These are phyloP conservation scores for Drosophila parabipectinata DNA, from an alignment of 1,140 invertebrate species.

Conservation along the genomic window DNA sequence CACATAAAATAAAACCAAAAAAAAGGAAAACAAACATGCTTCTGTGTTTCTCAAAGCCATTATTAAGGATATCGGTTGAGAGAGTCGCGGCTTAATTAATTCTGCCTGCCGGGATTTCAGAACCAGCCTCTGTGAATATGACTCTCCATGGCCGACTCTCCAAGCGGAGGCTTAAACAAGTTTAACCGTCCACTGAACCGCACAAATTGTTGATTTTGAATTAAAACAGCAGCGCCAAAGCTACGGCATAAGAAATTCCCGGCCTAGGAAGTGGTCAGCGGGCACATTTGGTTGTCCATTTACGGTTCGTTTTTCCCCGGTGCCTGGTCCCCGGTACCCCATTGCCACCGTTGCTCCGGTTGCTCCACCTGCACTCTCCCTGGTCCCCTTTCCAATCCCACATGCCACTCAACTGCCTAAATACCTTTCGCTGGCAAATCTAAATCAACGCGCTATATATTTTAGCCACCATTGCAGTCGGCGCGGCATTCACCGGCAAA, in stretches of 20 bases:
- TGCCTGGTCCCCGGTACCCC: background rate
- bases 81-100: constrained; percentile 23
- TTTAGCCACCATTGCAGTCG: constrained; percentile 68
- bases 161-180: constrained; percentile 72
- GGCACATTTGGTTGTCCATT: constrained; percentile 62
- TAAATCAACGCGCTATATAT: constrained; percentile 82
- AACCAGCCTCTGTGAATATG: background rate
- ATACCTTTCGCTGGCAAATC: constrained; percentile 77
- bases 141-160: constrained; percentile 13
- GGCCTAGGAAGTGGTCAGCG: constrained; percentile 43
- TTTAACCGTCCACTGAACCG: constrained; percentile 81
- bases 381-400: background rate
- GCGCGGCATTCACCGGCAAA: constrained; percentile 53
- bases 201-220: constrained; percentile 81
- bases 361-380: background rate
- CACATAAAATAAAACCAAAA: background rate
- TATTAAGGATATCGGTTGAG: constrained; percentile 17
- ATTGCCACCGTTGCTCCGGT: background rate
- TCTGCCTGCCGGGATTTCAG: constrained; percentile 4
- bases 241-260: constrained; percentile 59
- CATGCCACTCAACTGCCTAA: constrained; percentile 53
- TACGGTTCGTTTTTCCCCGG: constrained; percentile 41
- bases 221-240: constrained; percentile 59
- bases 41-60: background rate
- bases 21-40: background rate